These are phyloP conservation scores for Azorinus chamasolen DNA, from an alignment of 2,888 invertebrate genomes.

Conservation along the genomic window DNA sequence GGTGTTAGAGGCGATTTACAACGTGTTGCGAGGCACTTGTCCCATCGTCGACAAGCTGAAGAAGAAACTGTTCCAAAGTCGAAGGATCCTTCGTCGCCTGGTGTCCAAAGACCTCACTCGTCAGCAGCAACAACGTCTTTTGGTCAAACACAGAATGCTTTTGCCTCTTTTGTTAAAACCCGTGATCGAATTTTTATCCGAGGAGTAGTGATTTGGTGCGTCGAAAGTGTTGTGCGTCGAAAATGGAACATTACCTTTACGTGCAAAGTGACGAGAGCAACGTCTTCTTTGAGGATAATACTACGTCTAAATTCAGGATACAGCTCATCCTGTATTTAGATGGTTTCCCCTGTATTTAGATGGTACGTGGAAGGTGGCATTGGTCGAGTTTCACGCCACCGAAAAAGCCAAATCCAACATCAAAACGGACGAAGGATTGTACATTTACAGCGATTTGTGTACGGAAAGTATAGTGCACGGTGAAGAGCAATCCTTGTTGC, in stretches of 20 bases:
- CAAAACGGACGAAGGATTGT: slow-evolving; percentile 8
- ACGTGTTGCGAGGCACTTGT: slow-evolving; percentile 49
- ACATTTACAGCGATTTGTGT: slow-evolving; percentile 22
- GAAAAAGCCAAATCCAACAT: slow-evolving; percentile 20
- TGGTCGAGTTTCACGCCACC: background rate
- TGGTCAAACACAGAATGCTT: slow-evolving; percentile 32
- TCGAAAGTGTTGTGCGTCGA: too few species aligned
- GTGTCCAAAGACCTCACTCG: slow-evolving; percentile 22
- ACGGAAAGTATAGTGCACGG: slow-evolving; percentile 24
- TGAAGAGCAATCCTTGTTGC: slow-evolving; percentile 23
- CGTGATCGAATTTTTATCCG: slow-evolving; percentile 13
- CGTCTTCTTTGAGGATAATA: slow-evolving; percentile 19
- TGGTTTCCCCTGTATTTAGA: slow-evolving; percentile 21
- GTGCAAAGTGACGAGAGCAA: slow-evolving; percentile 42
- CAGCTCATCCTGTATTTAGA: too few species aligned
- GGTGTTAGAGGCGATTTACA: slow-evolving; percentile 49
- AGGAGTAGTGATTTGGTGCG: slow-evolving; percentile 2
- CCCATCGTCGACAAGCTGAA: slow-evolving; percentile 32
- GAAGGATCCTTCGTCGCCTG: slow-evolving; percentile 35
- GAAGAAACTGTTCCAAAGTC: slow-evolving; percentile 29
- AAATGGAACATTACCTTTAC: slow-evolving; percentile 27
- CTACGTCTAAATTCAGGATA: slow-evolving; percentile 19
- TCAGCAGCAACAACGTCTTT: slow-evolving; percentile 30
- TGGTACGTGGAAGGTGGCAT: slow-evolving; percentile 20
- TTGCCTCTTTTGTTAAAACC: slow-evolving; percentile 44